A percentile compares a stretch with the other conserved stretches of the same genome.
These are phyloP conservation scores for Nylanderia fulva DNA, from an alignment of 1,140 invertebrate species.

Conservation along the genomic window DNA sequence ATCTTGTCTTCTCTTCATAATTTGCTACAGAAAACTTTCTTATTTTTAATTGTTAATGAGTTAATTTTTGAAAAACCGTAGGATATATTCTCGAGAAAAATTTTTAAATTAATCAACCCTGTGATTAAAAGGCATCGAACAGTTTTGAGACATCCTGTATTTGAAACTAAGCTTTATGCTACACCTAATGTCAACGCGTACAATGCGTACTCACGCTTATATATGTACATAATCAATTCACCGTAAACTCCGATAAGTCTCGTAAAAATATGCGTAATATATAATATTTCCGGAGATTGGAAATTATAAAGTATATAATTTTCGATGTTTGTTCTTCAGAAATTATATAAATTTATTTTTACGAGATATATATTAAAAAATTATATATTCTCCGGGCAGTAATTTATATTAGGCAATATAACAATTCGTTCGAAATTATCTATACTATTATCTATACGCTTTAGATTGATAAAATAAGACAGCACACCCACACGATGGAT, in stretches of 20 bases:
- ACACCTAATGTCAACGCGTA: constrained; percentile 58
- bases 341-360: not conserved
- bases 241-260: not conserved
- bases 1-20: not conserved
- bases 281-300: not conserved
- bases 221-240: not conserved
- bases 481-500: not conserved
- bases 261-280: not conserved
- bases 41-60: not conserved
- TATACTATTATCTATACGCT: not conserved
- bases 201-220: constrained; percentile 27
- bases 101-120: not conserved
- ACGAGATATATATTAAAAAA: not conserved
- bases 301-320: not conserved
- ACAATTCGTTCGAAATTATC: not conserved
- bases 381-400: not conserved
- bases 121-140: no score
- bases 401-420: not conserved
- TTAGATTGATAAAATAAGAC: not conserved
- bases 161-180: not conserved
- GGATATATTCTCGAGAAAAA: not conserved
- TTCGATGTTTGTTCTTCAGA: not conserved
- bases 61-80: not conserved
- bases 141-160: not conserved
- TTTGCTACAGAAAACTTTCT: not conserved